phyloP scores from a whole-genome alignment of 64 coral and sea anemone genomes.

The Actinia tenebrosa region DNA sequence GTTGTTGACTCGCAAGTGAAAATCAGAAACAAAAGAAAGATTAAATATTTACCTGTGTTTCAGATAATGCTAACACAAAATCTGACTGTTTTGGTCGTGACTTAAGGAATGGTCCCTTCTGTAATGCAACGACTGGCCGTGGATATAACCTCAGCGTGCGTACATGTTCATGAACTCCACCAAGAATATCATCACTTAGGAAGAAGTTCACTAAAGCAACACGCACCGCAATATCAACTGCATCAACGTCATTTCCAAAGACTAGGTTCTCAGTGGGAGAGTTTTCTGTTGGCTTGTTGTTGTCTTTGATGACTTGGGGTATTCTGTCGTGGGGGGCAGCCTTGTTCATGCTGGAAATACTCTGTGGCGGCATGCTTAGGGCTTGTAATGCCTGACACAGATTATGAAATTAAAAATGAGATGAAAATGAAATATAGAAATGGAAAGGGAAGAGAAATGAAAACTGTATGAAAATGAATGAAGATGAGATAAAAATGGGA shows the following conservation, averaged over 20 bases:
- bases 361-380: slow-evolving; percentile 69
- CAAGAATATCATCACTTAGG: slow-evolving; percentile 56
- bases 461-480: no score
- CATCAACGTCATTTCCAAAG: slow-evolving; percentile 95
- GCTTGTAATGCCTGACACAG: slow-evolving; percentile 67
- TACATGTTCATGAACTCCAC: slow-evolving; percentile 77
- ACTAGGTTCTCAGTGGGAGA: slow-evolving; percentile 40
- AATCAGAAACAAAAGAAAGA: not conserved
- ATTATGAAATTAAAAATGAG: not conserved
- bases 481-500: no score
- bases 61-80: slow-evolving; percentile 73
- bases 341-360: slow-evolving; percentile 38
- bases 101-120: slow-evolving; percentile 80
- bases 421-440: not conserved
- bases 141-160: slow-evolving; percentile 82
- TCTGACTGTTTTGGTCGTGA: slow-evolving; percentile 74
- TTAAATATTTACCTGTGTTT: slow-evolving; percentile 60
- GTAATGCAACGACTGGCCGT: slow-evolving; percentile 86
- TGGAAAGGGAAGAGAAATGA: no score
- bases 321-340: not conserved
- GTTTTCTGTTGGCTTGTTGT: slow-evolving; percentile 30
- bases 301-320: slow-evolving; percentile 3
- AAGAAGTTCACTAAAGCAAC: slow-evolving; percentile 95
- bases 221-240: slow-evolving; percentile 87
- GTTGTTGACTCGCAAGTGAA: no score